These are phyloP conservation scores for Asarcornis scutulata DNA, from an alignment of 2,113 vertebrate genomes.

Conservation along the genomic window DNA sequence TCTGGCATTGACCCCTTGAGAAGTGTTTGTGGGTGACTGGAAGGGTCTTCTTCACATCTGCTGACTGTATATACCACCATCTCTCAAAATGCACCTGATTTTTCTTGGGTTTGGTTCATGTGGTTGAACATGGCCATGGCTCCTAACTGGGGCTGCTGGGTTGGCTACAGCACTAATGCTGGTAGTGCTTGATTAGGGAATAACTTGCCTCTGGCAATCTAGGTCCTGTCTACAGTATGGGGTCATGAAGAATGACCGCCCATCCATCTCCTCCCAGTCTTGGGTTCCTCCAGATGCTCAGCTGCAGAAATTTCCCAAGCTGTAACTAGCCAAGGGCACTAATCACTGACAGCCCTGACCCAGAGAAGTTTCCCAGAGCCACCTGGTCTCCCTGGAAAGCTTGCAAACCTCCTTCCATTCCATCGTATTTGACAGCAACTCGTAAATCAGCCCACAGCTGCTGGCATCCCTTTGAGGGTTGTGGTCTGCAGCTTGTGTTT, in stretches of 20 bases:
- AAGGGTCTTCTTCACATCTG: neutral
- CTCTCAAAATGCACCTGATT: neutral
- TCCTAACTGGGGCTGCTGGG: neutral
- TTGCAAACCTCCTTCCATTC: neutral
- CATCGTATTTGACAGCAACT: neutral
- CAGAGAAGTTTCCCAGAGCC: neutral
- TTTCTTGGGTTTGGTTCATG: neutral
- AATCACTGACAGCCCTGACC: neutral
- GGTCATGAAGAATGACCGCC: neutral
- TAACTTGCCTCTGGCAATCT: neutral
- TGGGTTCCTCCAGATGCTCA: slow-evolving; percentile 24
- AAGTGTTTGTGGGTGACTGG: fast-evolving
- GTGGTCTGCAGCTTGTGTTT: neutral
- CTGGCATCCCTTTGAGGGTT: slow-evolving; percentile 34
- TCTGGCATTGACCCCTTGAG: neutral
- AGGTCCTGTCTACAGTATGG: neutral
- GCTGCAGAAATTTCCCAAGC: neutral
- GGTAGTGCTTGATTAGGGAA: neutral
- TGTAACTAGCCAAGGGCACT: neutral
- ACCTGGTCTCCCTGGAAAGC: slow-evolving; percentile 28
- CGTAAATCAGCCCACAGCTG: slow-evolving; percentile 18
- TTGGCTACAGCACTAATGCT: neutral
- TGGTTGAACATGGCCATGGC: neutral
- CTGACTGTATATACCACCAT: fast-evolving
- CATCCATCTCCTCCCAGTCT: neutral